Evolutionary conservation across 2,888 invertebrate species (phyloP).

Genomic region (Gnatocerus cornutus): DNA sequence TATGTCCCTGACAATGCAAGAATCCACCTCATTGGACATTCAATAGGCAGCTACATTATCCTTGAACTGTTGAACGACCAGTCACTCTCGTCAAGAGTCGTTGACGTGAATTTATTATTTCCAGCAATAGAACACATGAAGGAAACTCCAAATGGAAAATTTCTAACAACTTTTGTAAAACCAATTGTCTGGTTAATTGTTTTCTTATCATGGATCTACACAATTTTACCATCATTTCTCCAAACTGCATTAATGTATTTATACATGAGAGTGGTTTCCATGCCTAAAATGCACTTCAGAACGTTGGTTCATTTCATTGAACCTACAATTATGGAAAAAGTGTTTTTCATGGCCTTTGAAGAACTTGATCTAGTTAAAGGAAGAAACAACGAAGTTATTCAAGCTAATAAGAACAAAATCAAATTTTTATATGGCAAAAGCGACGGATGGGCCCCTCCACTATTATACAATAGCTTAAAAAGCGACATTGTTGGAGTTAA

Average conservation of each 20-base stretch:
- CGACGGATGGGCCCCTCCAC: conserved; percentile 89
- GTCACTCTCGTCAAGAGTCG: conserved; percentile 73
- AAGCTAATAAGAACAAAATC: conserved; percentile 76
- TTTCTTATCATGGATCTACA: conserved; percentile 73
- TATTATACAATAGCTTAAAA: conserved; percentile 80
- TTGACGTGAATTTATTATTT: conserved; percentile 84
- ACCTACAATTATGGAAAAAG: conserved; percentile 76
- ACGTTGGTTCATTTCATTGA: conserved; percentile 75
- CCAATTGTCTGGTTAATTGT: conserved; percentile 71
- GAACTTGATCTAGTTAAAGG: conserved; percentile 86
- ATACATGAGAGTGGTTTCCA: conserved; percentile 74
- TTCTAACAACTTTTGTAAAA: conserved; percentile 78
- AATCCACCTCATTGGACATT: conserved; percentile 90
- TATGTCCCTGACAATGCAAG: conserved; percentile 82
- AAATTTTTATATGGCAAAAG: conserved; percentile 85
- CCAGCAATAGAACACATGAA: conserved; percentile 92
- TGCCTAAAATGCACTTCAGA: conserved; percentile 72
- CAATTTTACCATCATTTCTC: conserved; percentile 74
- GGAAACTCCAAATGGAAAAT: conserved; percentile 81
- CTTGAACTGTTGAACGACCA: conserved; percentile 80
- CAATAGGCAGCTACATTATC: conserved; percentile 90
- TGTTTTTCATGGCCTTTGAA: conserved; percentile 82
- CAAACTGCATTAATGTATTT: conserved; percentile 72
- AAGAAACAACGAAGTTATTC: conserved; percentile 78
- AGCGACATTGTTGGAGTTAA: conserved; percentile 76